Percentiles rank a stretch among this genome's conserved stretches.
phyloP scores from a whole-genome alignment of 2,888 invertebrate genomes.

The Venusia cambrica region DNA sequence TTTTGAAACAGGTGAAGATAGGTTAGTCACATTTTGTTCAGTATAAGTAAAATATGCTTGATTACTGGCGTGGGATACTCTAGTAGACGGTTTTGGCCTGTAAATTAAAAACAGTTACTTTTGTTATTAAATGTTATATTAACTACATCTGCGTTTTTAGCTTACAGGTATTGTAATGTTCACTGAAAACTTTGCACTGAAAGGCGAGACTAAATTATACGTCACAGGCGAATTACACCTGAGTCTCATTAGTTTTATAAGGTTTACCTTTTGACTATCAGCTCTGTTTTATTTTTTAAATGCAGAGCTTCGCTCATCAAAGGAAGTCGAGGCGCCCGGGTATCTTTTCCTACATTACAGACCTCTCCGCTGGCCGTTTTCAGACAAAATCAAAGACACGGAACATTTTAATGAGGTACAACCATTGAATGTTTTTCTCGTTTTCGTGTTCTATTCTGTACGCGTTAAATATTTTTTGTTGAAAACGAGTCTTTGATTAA shows the following conservation, averaged over 20 bases:
- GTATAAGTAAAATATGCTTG: constrained; percentile 32
- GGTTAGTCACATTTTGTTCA: constrained; percentile 37
- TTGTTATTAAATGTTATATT: not conserved
- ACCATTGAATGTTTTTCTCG: constrained; percentile 45
- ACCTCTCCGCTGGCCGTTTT: constrained; percentile 60
- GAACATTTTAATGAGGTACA: constrained; percentile 79
- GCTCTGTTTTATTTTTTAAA: constrained; percentile 25
- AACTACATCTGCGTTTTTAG: no score
- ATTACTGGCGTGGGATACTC: constrained; percentile 34
- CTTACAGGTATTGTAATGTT: no score
- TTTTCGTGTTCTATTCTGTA: constrained; percentile 61
- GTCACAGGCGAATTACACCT: constrained; percentile 2
- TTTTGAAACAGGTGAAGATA: constrained; percentile 31
- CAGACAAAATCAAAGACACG: constrained; percentile 74
- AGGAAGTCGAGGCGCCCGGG: constrained; percentile 32
- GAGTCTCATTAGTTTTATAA: constrained; percentile 18
- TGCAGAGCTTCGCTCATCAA: constrained; percentile 30
- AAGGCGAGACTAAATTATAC: not conserved
- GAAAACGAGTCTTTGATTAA: constrained; percentile 23
- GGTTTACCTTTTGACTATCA: constrained; percentile 20
- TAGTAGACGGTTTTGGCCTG: constrained; percentile 35
- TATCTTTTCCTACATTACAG: constrained; percentile 48
- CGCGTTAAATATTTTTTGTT: constrained; percentile 27
- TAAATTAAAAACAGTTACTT: constrained; percentile 36
- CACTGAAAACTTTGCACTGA: no score